Evolutionary conservation across 2,797 vertebrate genomes (phyloP).

Genomic region (Eupleurogrammus muticus): DNA sequence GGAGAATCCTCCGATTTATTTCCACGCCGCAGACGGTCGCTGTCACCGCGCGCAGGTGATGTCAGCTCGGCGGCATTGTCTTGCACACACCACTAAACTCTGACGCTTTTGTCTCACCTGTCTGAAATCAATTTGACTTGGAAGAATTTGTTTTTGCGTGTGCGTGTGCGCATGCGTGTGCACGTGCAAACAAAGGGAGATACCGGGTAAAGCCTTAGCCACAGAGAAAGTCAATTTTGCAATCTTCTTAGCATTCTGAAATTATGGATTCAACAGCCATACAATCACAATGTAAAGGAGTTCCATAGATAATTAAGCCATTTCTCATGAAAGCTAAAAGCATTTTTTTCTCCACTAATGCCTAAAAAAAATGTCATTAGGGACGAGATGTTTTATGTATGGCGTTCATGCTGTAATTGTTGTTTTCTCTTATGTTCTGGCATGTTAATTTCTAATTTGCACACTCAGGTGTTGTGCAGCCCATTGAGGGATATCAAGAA

Average conservation of each 20-base stretch:
- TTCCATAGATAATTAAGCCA: conserved; percentile 9
- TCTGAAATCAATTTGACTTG: conserved; percentile 61
- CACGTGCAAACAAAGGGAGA: conserved; percentile 7
- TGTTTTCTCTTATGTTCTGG: conserved; percentile 20
- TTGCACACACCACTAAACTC: conserved; percentile 64
- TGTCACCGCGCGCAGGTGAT: conserved; percentile 68
- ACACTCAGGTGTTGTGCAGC: conserved; percentile 1
- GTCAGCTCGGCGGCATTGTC: conserved; percentile 53
- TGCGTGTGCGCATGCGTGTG: conserved; percentile 20
- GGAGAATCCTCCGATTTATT: conserved; percentile 73
- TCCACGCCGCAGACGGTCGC: conserved; percentile 67
- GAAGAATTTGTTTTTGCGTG: conserved; percentile 33
- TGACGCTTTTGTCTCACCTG: conserved; percentile 58
- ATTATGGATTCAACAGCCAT: conserved; percentile 38
- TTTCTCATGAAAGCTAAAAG: conserved; percentile 33
- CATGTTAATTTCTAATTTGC: conserved; percentile 19
- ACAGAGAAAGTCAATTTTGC: conserved; percentile 37
- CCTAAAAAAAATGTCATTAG: conserved; percentile 30
- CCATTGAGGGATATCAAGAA: not conserved
- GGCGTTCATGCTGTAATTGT: conserved; percentile 15
- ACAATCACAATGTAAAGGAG: conserved; percentile 11
- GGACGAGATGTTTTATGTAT: conserved; percentile 28
- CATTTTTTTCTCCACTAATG: conserved; percentile 31
- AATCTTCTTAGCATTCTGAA: conserved; percentile 26
- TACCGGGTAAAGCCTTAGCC: conserved; percentile 16